Base-by-base conservation (phyloP, 1,140 invertebrate species). In the Phthorimaea operculella region DNA sequence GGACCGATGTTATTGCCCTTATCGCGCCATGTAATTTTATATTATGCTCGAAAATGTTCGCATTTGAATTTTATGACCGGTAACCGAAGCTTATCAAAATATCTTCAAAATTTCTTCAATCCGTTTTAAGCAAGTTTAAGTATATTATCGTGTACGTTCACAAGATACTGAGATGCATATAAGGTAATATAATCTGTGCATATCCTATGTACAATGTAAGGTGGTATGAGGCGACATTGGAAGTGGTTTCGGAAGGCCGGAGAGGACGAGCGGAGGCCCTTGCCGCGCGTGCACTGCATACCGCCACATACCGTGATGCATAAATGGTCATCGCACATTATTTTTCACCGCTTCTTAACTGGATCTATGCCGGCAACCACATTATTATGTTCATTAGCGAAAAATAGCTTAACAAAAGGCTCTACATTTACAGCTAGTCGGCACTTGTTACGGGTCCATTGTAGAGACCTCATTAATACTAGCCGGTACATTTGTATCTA, bases 11-110 rank as follows among this genome's bases (percentile, higher is more conserved):
- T 62, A 51, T 64, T 59, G 54, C 47, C 33, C 55, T 45, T 55
- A 56, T 54, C 51, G 16, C 9, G 15, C 28, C 52, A 50, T 49
- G 28, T 61, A 55, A 56, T 21, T 64, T 64, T 64, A 60, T 51
- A 39, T n/a, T 28, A 28, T 4, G 50, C n/a, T 28, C 50, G 50
- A 53, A 16, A 28, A 18, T 57, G 49, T 21, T 48, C 21, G 48
- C 52, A 51, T 50, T 56, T 53, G 39, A 28, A 57, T 49, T 39
- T 39, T 39, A 34, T 34, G n/a, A 28, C 21, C 21, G 21, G 21
- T 28, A 2, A 28, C 6, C 2, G 21, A 6, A 28, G 21, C 21
- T 28, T 4, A 28, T 28, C 6, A 28, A 28, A 28, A 28, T 2
- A 28, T 28, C 21, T 28, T 28, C 21, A 2, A 6, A 28, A 28